Evolutionary conservation across 2,888 invertebrate genomes (phyloP), one percentile per base, ranked within the genome.

Genomic region (Tipula confusa): DNA sequence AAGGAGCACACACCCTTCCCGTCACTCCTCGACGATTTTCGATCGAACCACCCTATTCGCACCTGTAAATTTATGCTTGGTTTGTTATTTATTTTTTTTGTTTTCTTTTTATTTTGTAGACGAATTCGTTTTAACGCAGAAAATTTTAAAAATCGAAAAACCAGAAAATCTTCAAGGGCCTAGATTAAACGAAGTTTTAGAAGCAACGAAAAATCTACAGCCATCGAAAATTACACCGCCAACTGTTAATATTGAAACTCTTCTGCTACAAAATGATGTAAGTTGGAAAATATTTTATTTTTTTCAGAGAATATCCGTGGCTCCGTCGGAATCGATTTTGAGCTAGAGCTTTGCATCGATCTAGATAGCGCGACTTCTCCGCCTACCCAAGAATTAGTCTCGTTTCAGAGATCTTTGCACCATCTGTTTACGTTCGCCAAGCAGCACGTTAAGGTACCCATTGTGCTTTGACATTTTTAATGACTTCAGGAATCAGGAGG

Each of bases 211-310:
- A 81, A 86, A 88, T 86, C 85, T 92, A 31, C 87, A 88, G 28
- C 83, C 87, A 38, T 87, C 86, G 84, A 88, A 88, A 84, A 87
- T 86, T 82, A 85, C 88, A 29, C 86, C 88, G 85, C 88, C 88
- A 31, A 86, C 89, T 80, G 89, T 90, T 81, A 88, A 89, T 84
- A 88, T 89, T 33, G 90, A 91, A 84, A 89, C 89, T 85, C 88
- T 89, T 84, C 88, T 89, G 85, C 89, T 90, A 85, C 89, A 90
- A 85, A 89, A 90, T 18, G 91, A 92, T 87, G 91, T 92, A 86
- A 89, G 86, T 82, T 31, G n/a, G n/a, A 29, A 29, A 43, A 15
- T n/a, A 43, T 2, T 43, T 43, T 1, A 43, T 43, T 43, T 36
- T n/a, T 43, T 36, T n/a, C 38, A 38, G 38, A n/a, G n/a, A n/a